Conservation (phyloP, 2,797 vertebrate species). For the Myotis pilosus region DNA sequence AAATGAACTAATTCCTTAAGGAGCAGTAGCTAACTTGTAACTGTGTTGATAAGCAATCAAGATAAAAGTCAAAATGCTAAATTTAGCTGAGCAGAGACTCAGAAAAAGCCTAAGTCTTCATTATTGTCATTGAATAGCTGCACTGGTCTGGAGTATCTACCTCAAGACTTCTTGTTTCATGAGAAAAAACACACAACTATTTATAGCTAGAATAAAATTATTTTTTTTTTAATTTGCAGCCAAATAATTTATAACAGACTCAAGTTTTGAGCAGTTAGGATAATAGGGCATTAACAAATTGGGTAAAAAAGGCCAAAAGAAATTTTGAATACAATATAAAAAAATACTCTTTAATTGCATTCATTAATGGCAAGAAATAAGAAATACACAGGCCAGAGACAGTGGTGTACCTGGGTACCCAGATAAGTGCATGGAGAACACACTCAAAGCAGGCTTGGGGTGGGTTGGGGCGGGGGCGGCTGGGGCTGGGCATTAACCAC, state of each 20-base stretch:
- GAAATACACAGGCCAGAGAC: neutral
- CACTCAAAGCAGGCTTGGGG: neutral
- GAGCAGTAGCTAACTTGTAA: neutral
- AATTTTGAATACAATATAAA: neutral
- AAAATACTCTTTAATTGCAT: neutral
- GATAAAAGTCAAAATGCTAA: neutral
- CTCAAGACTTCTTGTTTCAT: neutral
- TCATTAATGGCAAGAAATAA: neutral
- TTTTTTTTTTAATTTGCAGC: neutral
- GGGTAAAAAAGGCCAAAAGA: neutral
- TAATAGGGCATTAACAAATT: neutral
- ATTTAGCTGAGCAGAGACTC: neutral
- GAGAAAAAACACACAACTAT: neutral
- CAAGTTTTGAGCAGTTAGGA: neutral
- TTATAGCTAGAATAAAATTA: neutral
- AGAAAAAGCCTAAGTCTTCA: neutral
- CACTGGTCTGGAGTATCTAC: neutral
- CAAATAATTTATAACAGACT: neutral
- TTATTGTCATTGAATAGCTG: neutral
- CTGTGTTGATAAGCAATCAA: neutral
- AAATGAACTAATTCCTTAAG: neutral
- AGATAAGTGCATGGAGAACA: neutral
- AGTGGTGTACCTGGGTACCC: neutral
- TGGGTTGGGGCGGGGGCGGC: fast-evolving
- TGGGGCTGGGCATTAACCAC: neutral